Conservation (phyloP, 2,113 vertebrate genomes). For the Lethenteron reissneri region DNA sequence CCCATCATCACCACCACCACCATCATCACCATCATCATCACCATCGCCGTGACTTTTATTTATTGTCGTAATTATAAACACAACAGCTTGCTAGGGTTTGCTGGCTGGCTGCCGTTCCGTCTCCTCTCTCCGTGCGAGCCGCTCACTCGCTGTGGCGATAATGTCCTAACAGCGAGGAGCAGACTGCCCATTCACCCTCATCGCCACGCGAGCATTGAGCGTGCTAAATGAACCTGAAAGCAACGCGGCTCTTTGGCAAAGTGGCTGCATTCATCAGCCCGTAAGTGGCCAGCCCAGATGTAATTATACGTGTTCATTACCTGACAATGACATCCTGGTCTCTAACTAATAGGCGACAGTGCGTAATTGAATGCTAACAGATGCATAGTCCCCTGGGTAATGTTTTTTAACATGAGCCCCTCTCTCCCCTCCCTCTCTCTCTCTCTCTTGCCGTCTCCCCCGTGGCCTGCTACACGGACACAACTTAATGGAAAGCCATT, state of each 20-base stretch:
- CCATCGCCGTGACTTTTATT: no score
- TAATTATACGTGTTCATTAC: constrained; percentile 6
- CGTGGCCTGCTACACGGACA: background rate
- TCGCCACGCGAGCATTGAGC: constrained; percentile 1
- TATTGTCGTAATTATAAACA: no score
- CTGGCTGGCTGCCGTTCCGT: no score
- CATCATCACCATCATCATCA: no score
- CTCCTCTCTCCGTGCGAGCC: no score
- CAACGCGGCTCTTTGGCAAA: background rate
- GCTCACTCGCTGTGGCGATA: no score
- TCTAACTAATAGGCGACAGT: background rate
- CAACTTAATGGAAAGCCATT: constrained; percentile 3
- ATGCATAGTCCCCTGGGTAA: constrained; percentile 5
- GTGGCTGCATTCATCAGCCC: constrained; percentile 2
- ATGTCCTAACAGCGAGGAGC: no score
- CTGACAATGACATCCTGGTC: constrained; percentile 5
- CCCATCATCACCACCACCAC: no score
- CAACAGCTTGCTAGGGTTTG: no score
- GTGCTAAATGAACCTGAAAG: background rate
- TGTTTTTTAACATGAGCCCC: constrained; percentile 2
- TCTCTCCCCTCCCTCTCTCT: background rate
- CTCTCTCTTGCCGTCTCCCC: background rate
- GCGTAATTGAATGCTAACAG: constrained; percentile 6
- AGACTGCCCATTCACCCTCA: background rate
- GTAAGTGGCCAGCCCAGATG: constrained; percentile 1